phyloP scores from a whole-genome alignment of 2,113 vertebrate species.

The Ceuthmochares aereus region DNA sequence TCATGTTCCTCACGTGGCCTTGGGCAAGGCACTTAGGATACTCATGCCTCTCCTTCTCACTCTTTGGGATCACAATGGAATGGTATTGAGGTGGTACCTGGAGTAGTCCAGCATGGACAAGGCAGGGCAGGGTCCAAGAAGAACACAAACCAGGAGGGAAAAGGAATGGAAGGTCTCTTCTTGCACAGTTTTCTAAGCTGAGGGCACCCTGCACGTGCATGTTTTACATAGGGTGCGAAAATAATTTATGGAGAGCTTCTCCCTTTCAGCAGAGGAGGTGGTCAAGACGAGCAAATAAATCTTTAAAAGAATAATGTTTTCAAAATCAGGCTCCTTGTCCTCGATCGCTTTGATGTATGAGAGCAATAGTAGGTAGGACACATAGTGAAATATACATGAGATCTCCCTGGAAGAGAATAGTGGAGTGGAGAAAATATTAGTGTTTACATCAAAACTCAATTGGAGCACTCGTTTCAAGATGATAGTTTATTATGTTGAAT shows the following conservation, averaged over 20 bases:
- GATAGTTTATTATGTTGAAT: slow-evolving; percentile 78
- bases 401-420: slow-evolving; percentile 72
- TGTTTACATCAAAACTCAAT: slow-evolving; percentile 84
- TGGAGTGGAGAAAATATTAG: slow-evolving; percentile 76
- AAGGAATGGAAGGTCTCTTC: neutral
- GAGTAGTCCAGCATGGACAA: neutral
- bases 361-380: slow-evolving; percentile 79
- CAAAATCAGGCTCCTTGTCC: slow-evolving; percentile 81
- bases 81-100: neutral
- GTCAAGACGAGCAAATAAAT: slow-evolving; percentile 81
- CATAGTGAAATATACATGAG: slow-evolving; percentile 82
- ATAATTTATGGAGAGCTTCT: slow-evolving; percentile 76
- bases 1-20: rapidly evolving
- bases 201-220: neutral
- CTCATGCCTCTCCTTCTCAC: rapidly evolving
- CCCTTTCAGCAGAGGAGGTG: slow-evolving; percentile 73
- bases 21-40: neutral
- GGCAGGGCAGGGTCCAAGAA: neutral
- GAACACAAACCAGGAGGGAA: rapidly evolving
- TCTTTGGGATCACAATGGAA: rapidly evolving
- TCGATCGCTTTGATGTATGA: slow-evolving; percentile 84
- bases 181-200: neutral
- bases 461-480: slow-evolving; percentile 75
- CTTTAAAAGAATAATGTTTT: slow-evolving; percentile 87
- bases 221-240: slow-evolving; percentile 61